A percentile compares a stretch with the other conserved stretches of the same genome.
phyloP scores from a whole-genome alignment of 2,113 vertebrate species.

The Poeciliopsis prolifica region DNA sequence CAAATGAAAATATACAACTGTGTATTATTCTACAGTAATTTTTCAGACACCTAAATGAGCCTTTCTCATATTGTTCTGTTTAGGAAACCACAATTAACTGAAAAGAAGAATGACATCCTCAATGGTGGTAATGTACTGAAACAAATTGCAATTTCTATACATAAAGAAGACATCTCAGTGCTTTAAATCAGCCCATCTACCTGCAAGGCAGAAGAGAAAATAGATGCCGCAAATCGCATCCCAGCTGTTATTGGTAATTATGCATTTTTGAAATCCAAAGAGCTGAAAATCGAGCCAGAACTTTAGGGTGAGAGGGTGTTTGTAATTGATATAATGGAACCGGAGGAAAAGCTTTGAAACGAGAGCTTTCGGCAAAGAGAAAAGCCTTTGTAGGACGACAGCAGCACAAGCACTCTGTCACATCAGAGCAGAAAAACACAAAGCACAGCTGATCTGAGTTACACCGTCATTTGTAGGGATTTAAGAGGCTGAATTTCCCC shows the following conservation, averaged over 20 bases:
- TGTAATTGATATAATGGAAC: constrained; percentile 68
- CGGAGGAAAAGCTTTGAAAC: constrained; percentile 51
- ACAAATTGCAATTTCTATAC: constrained; percentile 16
- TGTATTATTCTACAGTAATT: constrained; percentile 22
- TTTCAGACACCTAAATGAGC: neutral
- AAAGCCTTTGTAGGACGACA: constrained; percentile 53
- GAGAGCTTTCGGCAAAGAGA: constrained; percentile 32
- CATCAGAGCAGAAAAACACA: constrained; percentile 22
- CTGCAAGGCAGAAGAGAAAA: constrained; percentile 24
- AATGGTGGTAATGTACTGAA: neutral
- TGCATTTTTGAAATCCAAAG: constrained; percentile 52
- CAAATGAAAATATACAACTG: constrained; percentile 17
- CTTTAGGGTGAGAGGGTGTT: constrained; percentile 60
- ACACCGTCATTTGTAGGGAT: constrained; percentile 47
- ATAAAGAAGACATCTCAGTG: constrained; percentile 16
- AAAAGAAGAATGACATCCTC: constrained; percentile 1
- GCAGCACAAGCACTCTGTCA: constrained; percentile 50
- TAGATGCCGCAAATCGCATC: constrained; percentile 30
- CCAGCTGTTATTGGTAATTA: constrained; percentile 54
- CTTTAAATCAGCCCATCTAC: constrained; percentile 32
- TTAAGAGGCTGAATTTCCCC: constrained; percentile 46
- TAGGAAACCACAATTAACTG: neutral
- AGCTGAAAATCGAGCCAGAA: constrained; percentile 50
- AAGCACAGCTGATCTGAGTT: constrained; percentile 37
- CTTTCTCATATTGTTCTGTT: neutral